These are phyloP conservation scores for Dendrophyllia cribrosa DNA, from an alignment of 64 coral and sea anemone species.

Conservation along the genomic window DNA sequence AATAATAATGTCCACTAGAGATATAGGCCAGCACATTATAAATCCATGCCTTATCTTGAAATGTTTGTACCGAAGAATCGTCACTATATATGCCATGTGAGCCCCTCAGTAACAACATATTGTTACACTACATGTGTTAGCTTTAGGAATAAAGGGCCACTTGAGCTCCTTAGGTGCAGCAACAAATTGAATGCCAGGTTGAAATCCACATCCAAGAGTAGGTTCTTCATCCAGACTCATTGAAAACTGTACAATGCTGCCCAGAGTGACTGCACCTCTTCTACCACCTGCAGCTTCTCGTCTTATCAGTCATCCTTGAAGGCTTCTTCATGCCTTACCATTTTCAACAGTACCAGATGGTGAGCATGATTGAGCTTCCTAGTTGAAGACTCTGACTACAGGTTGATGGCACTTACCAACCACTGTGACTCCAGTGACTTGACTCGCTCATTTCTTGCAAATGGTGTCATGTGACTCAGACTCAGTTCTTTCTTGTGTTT, in stretches of 20 bases:
- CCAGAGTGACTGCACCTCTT: background rate
- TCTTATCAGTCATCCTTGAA: background rate
- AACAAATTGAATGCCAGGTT: conserved; percentile 45
- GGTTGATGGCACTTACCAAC: too few species aligned
- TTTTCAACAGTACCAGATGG: background rate
- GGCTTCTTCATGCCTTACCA: background rate
- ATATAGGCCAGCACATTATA: too few species aligned
- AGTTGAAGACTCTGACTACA: background rate
- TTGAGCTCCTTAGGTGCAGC: background rate
- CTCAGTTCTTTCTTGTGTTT: too few species aligned
- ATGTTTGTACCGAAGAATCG: too few species aligned
- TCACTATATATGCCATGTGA: too few species aligned
- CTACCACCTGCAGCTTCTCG: background rate
- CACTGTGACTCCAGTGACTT: too few species aligned
- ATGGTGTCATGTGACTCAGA: too few species aligned
- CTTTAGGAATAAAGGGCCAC: conserved; percentile 30
- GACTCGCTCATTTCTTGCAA: too few species aligned
- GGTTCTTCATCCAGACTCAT: conserved; percentile 33
- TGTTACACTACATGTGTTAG: conserved; percentile 42
- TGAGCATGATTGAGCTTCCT: conserved; percentile 1
- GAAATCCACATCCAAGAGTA: background rate
- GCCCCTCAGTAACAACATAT: too few species aligned
- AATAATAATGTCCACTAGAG: too few species aligned
- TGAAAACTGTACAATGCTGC: conserved; percentile 33
- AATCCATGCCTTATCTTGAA: too few species aligned